Conservation (phyloP, 2,113 vertebrate species). For the Pantherophis guttatus region DNA sequence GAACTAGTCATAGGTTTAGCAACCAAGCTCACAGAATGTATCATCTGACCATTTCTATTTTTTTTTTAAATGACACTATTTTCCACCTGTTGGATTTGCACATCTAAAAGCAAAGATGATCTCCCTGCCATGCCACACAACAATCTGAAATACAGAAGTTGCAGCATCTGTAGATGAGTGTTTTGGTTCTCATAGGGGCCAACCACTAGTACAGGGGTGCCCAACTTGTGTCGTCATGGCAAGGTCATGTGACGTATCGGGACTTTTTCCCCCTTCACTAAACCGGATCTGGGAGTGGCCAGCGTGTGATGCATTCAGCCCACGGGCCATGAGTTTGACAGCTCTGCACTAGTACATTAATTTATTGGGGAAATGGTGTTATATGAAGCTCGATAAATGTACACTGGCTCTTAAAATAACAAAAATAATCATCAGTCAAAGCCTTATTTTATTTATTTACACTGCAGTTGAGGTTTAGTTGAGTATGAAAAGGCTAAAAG, state of each 20-base stretch:
- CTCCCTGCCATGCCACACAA: not conserved
- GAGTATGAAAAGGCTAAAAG: not conserved
- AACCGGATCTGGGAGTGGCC: no score
- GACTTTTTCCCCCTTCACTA: no score
- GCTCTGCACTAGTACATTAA: not conserved
- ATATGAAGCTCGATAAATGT: not conserved
- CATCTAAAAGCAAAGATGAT: not conserved
- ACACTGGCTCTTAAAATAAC: not conserved
- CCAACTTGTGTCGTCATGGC: no score
- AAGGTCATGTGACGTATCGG: no score
- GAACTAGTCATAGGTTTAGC: not conserved
- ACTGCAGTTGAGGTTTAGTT: not conserved
- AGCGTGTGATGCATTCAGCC: no score
- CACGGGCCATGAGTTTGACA: no score
- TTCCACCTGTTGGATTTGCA: not conserved
- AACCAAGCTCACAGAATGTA: not conserved
- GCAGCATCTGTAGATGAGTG: not conserved
- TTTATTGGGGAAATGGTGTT: not conserved
- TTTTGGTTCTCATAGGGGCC: not conserved
- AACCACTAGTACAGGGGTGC: no score
- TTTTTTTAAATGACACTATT: not conserved
- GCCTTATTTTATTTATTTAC: not conserved
- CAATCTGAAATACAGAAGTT: not conserved
- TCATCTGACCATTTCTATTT: not conserved
- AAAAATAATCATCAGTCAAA: not conserved